A percentile compares a stretch with the other conserved stretches of the same genome.
phyloP scores from a whole-genome alignment of 2,113 vertebrate genomes.

The Tragelaphus scriptus region DNA sequence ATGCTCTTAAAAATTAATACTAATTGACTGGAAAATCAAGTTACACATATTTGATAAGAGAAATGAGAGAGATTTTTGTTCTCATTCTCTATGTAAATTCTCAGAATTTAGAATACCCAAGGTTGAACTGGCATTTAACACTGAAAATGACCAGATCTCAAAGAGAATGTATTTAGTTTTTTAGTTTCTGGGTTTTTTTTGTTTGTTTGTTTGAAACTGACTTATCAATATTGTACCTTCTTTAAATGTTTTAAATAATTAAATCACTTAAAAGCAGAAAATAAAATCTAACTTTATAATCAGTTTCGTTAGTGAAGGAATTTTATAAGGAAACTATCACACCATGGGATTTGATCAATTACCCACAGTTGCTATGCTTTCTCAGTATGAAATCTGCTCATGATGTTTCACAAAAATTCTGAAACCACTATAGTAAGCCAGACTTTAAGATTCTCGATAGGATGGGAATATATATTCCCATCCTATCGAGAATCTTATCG shows the following conservation, averaged over 20 bases:
- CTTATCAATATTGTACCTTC: background rate
- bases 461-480: background rate
- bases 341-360: background rate
- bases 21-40: conserved; percentile 18
- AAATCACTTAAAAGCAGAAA: background rate
- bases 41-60: background rate
- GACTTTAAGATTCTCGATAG: background rate
- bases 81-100: background rate
- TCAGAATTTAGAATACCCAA: background rate
- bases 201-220: background rate
- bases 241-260: background rate
- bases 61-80: background rate
- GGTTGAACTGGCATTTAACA: background rate
- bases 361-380: background rate
- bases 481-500: too few relatives aligned
- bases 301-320: background rate
- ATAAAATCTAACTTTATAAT: background rate
- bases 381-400: background rate
- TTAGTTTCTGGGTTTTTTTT: background rate
- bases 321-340: background rate
- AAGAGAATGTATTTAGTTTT: background rate
- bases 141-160: background rate
- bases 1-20: background rate
- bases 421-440: background rate
- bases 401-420: background rate